Evolutionary conservation across 2,888 invertebrate genomes (phyloP), one percentile per base, ranked within the genome.

Genomic region (Carcina quercana): DNA sequence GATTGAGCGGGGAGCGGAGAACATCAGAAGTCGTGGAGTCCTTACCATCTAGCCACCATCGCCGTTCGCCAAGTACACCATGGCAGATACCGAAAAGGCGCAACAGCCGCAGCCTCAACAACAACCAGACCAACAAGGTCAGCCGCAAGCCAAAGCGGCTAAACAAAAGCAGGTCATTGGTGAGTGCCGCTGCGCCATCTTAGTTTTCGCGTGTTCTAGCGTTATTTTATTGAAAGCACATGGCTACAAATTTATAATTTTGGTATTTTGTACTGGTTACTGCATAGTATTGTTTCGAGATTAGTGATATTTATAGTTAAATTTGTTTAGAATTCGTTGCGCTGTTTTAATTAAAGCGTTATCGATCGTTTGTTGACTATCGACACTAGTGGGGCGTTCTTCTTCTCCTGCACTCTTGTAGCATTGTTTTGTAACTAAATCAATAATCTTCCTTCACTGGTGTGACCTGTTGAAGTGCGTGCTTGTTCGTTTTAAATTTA

Each of bases 41-140:
- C 87, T 87, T 87, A 87, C 87, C 86, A 86, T 85, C 86, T 85
- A 80, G 79, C 83, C 86, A 88, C 88, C 88, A 88, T 88, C 89
- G 88, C 88, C 89, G 86, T 87, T 88, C 88, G 87, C 88, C 87
- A 89, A 89, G 86, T 88, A 89, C 90, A 90, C 89, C 91, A 96
- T 96, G 96, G 95, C 95, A 92, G 96, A 96, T 92, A 91, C 95
- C 89, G 95, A 94, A 86, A 91, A 91, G 86, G 90, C 90, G 87
- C 89, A 90, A 88, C 84, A 89, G 87, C 79, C 88, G 87, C 86
- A 86, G 76, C 83, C 78, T 60, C 82, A 83, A 64, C 89, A 88
- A 86, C 88, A 89, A 86, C 72, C 67, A 53, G 65, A 90, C 80
- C 89, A 88, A 84, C 86, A 88, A 86, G 59, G 87, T 79, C 85